Base-by-base conservation (phyloP, 23 tunicate genomes). In the Phallusia fumigata region DNA sequence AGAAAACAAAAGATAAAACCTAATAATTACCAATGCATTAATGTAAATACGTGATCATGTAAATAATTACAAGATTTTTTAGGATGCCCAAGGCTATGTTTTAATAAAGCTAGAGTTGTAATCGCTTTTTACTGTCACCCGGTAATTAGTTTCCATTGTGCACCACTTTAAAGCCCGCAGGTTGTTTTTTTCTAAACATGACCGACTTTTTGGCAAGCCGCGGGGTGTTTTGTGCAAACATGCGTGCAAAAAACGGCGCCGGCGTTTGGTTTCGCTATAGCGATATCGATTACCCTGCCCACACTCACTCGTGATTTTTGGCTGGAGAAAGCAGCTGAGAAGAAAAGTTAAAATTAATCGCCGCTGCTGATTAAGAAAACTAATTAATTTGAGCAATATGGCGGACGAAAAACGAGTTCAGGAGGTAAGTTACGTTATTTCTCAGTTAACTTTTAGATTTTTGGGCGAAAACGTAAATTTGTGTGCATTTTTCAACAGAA, bases 361-460 rank as follows among this genome's bases (percentile, higher is more conserved):
- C 8, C 69, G 28, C 28, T 58, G 69, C 69, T 58, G 69, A 58
- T 58, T 3, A 58, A 58, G 69, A 58, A 58, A 58, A 58, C 69
- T 58, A 58, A 21, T 58, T 58, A 58, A 58, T 58, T 58, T 58
- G 16, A 21, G 69, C 69, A 58, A 22, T 6, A 58, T 58, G 69
- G 26, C 69, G 69, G 69, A 58, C 69, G 69, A 58, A 58, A 58
- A 58, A 24, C 69, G 69, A 58, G 69, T 58, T 21, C 28, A 58
- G 28, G 69, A 58, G 69, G 69, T 58, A 58, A 58, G 69, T 58
- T 6, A 58, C 8, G 28, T 24, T 21, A 22, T 58, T 58, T 58
- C 13, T 8, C 13, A 13, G 26, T 58, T 58, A 6, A 6, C 15
- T 8, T 24, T 58, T 21, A 13, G 18, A 18, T 13, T 58, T 58